These are phyloP conservation scores for Adelges cooleyi DNA, from an alignment of 1,140 invertebrate genomes.

Conservation along the genomic window DNA sequence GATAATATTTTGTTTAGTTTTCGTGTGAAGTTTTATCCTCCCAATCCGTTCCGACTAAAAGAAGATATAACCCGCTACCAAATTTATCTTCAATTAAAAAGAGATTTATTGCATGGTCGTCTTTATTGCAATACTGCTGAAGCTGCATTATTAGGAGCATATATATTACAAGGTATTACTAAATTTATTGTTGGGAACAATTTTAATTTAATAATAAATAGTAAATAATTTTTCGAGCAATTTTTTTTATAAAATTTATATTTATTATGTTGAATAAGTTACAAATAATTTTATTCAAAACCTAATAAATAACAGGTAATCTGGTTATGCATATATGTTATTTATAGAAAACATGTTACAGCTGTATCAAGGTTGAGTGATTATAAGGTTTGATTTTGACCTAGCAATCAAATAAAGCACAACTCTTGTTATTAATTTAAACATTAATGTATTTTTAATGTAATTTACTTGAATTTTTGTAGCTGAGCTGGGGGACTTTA, in stretches of 20 bases:
- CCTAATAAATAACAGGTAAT: no score
- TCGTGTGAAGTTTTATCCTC: slow-evolving; percentile 88
- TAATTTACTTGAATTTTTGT: slow-evolving; percentile 34
- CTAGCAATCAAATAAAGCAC: no score
- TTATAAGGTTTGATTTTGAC: no score
- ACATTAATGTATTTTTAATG: neutral
- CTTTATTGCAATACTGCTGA: slow-evolving; percentile 82
- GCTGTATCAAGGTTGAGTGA: no score
- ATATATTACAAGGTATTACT: slow-evolving; percentile 79
- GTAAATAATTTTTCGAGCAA: neutral
- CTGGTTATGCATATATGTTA: no score
- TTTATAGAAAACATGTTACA: no score
- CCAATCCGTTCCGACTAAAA: slow-evolving; percentile 70
- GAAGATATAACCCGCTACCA: slow-evolving; percentile 84
- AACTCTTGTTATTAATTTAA: neutral
- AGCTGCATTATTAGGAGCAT: slow-evolving; percentile 76
- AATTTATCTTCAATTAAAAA: slow-evolving; percentile 84
- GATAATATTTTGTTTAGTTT: slow-evolving; percentile 69
- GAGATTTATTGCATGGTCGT: slow-evolving; percentile 87
- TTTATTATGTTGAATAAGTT: no score
- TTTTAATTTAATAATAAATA: slow-evolving; percentile 13
- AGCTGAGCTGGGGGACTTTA: slow-evolving; percentile 92
- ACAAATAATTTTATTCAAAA: no score
- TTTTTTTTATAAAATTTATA: neutral
- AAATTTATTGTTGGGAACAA: no score